Conservation (phyloP, 1,140 invertebrate genomes). For the Zophobas atratus region DNA sequence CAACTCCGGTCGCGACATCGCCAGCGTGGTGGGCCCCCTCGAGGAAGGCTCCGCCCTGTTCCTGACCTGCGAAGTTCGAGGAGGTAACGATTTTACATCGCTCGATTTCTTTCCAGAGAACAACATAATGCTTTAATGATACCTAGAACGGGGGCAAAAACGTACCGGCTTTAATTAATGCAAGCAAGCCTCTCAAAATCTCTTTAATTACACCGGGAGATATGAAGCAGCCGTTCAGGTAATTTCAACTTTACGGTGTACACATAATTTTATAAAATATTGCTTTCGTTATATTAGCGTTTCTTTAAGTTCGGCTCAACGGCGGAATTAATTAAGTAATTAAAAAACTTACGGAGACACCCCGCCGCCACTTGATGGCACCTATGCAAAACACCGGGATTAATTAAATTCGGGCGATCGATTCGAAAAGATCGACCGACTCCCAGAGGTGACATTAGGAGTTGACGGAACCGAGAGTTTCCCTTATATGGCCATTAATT, state of each 20-base stretch:
- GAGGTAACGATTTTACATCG: slow-evolving; percentile 76
- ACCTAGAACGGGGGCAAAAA: slow-evolving; percentile 42
- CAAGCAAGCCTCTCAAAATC: slow-evolving; percentile 42
- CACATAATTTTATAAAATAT: slow-evolving; percentile 48
- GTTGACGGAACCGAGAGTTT: slow-evolving; percentile 35
- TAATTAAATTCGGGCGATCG: slow-evolving; percentile 24
- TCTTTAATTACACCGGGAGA: slow-evolving; percentile 45
- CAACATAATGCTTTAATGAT: slow-evolving; percentile 38
- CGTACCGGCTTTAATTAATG: slow-evolving; percentile 42
- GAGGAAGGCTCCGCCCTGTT: slow-evolving; percentile 86
- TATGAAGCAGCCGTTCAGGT: slow-evolving; percentile 48
- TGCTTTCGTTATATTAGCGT: slow-evolving; percentile 43
- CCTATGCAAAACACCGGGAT: slow-evolving; percentile 14
- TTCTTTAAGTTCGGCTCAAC: slow-evolving; percentile 32
- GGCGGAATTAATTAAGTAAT: slow-evolving; percentile 44
- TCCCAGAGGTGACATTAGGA: slow-evolving; percentile 32
- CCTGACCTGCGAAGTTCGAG: slow-evolving; percentile 90
- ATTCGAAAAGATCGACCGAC: slow-evolving; percentile 8
- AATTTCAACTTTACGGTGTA: slow-evolving; percentile 49
- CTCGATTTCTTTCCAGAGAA: slow-evolving; percentile 21
- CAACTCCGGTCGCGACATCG: slow-evolving; percentile 82
- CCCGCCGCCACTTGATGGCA: slow-evolving; percentile 30
- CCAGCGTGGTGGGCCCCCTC: slow-evolving; percentile 85
- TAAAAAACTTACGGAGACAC: slow-evolving; percentile 39
- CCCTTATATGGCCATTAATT: slow-evolving; percentile 35